These are phyloP conservation scores for Acrossocheilus fasciatus DNA, from an alignment of 2,797 vertebrate species.

Conservation along the genomic window DNA sequence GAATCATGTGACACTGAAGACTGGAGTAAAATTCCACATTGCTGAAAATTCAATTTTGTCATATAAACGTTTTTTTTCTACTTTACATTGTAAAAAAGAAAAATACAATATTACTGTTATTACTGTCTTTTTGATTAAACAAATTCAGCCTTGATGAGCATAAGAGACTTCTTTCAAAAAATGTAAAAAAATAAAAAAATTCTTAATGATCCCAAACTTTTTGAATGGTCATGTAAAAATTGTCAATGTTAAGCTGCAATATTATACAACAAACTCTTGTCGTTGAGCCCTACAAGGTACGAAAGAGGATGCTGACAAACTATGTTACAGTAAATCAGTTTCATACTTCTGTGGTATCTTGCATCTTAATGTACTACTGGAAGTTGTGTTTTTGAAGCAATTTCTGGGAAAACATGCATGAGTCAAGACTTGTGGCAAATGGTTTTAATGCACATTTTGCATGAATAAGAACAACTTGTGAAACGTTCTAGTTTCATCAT, in stretches of 20 bases:
- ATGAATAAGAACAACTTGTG: background rate
- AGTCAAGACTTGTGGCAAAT: background rate
- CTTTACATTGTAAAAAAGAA: background rate
- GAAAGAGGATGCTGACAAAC: background rate
- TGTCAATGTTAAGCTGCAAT: background rate
- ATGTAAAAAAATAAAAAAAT: background rate
- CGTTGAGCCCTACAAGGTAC: background rate
- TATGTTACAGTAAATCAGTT: background rate
- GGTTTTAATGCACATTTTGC: background rate
- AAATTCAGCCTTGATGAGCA: background rate
- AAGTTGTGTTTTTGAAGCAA: background rate
- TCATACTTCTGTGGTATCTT: background rate
- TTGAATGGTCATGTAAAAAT: background rate
- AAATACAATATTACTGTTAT: background rate
- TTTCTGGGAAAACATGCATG: background rate
- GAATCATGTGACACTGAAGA: background rate
- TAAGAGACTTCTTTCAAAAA: background rate
- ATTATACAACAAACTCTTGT: background rate
- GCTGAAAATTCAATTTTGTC: background rate
- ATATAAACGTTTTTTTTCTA: background rate
- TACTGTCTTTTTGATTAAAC: background rate
- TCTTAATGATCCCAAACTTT: background rate
- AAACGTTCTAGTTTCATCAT: background rate
- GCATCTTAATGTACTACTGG: background rate
- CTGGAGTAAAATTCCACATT: background rate